Evolutionary conservation across 2,888 invertebrate genomes (phyloP).

Genomic region (Philhelius pedissequus): DNA sequence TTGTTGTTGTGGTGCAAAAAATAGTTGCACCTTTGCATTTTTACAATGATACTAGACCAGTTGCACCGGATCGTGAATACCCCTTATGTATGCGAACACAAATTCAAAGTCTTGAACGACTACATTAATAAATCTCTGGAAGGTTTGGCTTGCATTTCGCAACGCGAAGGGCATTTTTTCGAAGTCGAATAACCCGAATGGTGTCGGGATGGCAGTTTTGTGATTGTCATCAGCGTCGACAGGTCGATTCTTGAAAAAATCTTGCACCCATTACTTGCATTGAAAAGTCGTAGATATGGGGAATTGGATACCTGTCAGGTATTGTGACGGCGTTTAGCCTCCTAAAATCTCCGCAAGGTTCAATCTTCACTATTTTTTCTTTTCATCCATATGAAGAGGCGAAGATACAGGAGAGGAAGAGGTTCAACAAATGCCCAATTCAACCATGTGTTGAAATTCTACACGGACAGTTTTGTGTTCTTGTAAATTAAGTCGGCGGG

Average conservation of each 20-base stretch:
- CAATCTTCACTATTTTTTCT: conserved; percentile 14
- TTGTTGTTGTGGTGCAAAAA: background rate
- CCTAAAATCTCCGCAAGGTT: conserved; percentile 28
- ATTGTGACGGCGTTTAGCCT: conserved; percentile 10
- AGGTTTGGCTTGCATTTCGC: too few species aligned
- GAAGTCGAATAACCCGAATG: too few species aligned
- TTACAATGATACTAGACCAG: background rate
- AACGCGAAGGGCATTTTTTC: too few species aligned
- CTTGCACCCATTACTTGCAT: background rate
- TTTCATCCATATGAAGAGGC: conserved; percentile 42
- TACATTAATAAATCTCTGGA: too few species aligned
- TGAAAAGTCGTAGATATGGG: conserved; percentile 26
- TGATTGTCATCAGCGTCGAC: too few species aligned
- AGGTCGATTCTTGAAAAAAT: conserved; percentile 25
- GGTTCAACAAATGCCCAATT: conserved; percentile 33
- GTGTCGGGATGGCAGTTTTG: too few species aligned
- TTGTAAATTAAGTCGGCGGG: conserved; percentile 17
- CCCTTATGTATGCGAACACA: too few species aligned
- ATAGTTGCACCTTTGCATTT: background rate
- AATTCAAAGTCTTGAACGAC: too few species aligned
- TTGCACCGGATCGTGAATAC: too few species aligned
- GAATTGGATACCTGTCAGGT: conserved; percentile 19
- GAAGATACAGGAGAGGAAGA: conserved; percentile 20
- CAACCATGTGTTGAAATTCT: conserved; percentile 40
- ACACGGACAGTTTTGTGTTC: conserved; percentile 25